Base-by-base conservation (phyloP, 2,113 vertebrate species). In the Saccopteryx leptura region DNA sequence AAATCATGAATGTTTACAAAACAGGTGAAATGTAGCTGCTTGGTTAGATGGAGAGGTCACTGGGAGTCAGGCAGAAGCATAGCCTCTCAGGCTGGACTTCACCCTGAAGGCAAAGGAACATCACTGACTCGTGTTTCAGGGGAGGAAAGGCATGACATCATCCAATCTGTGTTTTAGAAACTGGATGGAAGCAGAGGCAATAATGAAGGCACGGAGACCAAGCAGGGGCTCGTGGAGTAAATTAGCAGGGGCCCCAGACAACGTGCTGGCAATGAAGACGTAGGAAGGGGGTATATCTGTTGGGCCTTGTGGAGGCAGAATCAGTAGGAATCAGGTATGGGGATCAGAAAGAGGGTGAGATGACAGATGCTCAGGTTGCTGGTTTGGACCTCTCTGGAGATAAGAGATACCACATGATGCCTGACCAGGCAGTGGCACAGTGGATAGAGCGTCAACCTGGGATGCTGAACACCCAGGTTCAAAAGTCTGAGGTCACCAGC, bases 201-300 rank as follows among this genome's bases (percentile, higher is more conserved):
- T 24, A 58, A 81, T 5, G 18, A n/a, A n/a, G 33, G 28, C 4
- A 48, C 7, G 2, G n/a, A 56, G 48, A 58, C 39, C n/a, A 54
- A 78, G 39, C 0, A 76, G 4, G 58, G 21, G 6, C n/a, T 82
- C 26, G 7, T 21, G 33, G 78, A 56, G 7, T 46, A 66, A 83
- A 56, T 60, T 18, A 14, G 28, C 7, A 8, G 48, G 5, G 5
- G 17, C 21, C 17, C 54, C 46, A 76, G 65, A 8, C 68, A 28
- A 78, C 5, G 31, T 13, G 5, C 2, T n/a, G 26, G 18, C 69
- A 52, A n/a, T 5, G 3, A 66, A 14, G 82, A 31, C 3, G 19
- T 1, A 17, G 2, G 4, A 19, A 65, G 5, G 19, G 7, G 4
- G 23, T 0, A 13, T 6, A 58, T 24, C 19, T 65, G 6, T 0